Evolutionary conservation across 2,888 invertebrate species (phyloP), one percentile per base, ranked within the genome.

Genomic region (Tuberolachnus salignus): DNA sequence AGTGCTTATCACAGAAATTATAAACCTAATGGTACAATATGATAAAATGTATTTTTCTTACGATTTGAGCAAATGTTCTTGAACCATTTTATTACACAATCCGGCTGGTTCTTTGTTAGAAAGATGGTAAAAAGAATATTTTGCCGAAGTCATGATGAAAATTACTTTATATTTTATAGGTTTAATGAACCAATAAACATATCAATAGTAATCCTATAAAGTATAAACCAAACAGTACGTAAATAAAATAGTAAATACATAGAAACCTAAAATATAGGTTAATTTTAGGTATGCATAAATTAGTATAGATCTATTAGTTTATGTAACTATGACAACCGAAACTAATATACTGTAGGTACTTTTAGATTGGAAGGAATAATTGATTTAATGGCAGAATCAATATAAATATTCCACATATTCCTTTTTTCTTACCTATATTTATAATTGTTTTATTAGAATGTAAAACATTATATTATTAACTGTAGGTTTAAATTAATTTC

Each of bases 31-130:
- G 34, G 6, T 34, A 34, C 34, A 34, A 34, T 34, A 34, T 34
- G 34, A 34, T 34, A 34, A 3, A 34, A 34, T 34, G 6, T 34
- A 34, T 34, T 34, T 53, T 63, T 53, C n/a, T 84, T 83, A 86
- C 86, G 86, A 86, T 84, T 86, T 86, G n/a, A 81, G 80, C n/a
- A 86, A 82, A 61, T 83, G 84, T 49, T 85, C 83, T 81, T 83
- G 83, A 16, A 82, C 83, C 26, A 81, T 82, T 82, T 84, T 84
- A 51, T 85, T 83, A 21, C 82, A 82, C 23, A 85, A 83, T 81
- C 82, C 83, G 1, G 81, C 67, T 49, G 84, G 84, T 82, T 83
- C 83, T 74, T 84, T 85, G 26, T 84, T 81, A 16, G 83, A 81
- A 6, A 85, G 82, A 73, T 84, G 83, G 46, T 86, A 81, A 82